phyloP scores from a whole-genome alignment of 2,888 invertebrate species.

The Cistogaster globosa region DNA sequence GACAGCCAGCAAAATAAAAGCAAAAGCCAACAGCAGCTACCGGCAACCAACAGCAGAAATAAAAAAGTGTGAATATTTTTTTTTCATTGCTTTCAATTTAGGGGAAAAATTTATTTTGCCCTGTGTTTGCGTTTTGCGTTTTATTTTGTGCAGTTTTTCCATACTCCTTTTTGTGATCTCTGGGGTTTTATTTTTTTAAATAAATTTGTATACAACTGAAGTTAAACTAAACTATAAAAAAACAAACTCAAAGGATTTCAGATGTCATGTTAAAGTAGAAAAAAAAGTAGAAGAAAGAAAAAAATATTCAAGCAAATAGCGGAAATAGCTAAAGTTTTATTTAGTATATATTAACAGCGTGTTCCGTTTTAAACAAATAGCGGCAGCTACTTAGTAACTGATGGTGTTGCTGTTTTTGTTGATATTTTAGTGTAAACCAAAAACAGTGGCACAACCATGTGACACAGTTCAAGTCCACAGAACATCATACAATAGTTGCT shows the following conservation, averaged over 20 bases:
- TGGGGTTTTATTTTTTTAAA: conserved; percentile 21
- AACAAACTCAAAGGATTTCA: conserved; percentile 66
- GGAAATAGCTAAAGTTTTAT: conserved; percentile 68
- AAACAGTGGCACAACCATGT: conserved; percentile 54
- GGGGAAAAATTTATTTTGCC: conserved; percentile 61
- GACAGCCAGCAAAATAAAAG: conserved; percentile 29
- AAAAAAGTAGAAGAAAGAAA: conserved; percentile 19
- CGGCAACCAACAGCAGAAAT: not conserved
- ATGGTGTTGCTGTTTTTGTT: conserved; percentile 41
- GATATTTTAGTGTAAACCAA: conserved; percentile 41
- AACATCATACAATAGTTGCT: conserved; percentile 51
- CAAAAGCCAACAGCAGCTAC: conserved; percentile 28
- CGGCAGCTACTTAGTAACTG: conserved; percentile 35
- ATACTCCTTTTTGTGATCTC: conserved; percentile 46
- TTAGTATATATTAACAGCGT: conserved; percentile 65
- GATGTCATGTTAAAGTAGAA: conserved; percentile 67
- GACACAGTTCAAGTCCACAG: conserved; percentile 60
- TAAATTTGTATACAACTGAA: conserved; percentile 51
- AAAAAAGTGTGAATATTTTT: conserved; percentile 37
- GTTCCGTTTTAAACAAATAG: conserved; percentile 66
- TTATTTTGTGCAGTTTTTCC: not conserved
- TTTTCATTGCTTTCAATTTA: conserved; percentile 59
- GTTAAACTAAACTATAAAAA: conserved; percentile 44
- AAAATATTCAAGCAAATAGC: conserved; percentile 65
- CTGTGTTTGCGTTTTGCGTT: conserved; percentile 37